These are phyloP conservation scores for Bos javanicus DNA, from an alignment of 2,113 vertebrate genomes.

Conservation along the genomic window DNA sequence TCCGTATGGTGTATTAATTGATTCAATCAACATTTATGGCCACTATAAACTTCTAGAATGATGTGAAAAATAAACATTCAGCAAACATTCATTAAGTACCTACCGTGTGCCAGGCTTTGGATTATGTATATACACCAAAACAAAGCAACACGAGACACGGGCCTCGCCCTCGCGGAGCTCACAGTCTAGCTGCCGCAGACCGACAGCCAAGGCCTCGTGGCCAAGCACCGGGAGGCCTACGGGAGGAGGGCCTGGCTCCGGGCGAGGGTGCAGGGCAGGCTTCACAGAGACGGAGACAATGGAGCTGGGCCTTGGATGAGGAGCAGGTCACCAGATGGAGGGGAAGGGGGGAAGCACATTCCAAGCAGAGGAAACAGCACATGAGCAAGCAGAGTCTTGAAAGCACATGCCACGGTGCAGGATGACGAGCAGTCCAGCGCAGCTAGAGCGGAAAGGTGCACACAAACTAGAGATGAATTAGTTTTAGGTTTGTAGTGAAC, in stretches of 20 bases:
- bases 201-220: background rate
- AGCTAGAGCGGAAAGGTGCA: constrained; percentile 60
- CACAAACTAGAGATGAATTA: constrained; percentile 66
- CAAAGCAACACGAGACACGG: background rate
- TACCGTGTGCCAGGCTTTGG: constrained; percentile 36
- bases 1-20: background rate
- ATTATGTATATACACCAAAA: background rate
- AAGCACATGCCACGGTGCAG: constrained; percentile 59
- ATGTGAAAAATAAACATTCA: background rate
- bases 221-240: constrained; percentile 4
- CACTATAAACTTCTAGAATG: constrained; percentile 7
- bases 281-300: constrained; percentile 48
- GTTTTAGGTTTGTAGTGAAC: constrained; percentile 32
- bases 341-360: constrained; percentile 65
- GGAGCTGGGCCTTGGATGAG: constrained; percentile 56
- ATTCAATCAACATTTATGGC: constrained; percentile 40
- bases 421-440: constrained; percentile 41
- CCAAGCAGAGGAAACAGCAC: constrained; percentile 68
- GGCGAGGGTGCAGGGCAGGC: constrained; percentile 28
- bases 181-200: constrained; percentile 45
- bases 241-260: background rate
- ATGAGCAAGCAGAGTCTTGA: constrained; percentile 66
- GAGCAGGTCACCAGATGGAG: constrained; percentile 37
- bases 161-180: constrained; percentile 53
- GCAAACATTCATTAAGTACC: constrained; percentile 40